These are phyloP conservation scores for Yponomeuta malinellus DNA, from an alignment of 2,888 invertebrate species.

Conservation along the genomic window DNA sequence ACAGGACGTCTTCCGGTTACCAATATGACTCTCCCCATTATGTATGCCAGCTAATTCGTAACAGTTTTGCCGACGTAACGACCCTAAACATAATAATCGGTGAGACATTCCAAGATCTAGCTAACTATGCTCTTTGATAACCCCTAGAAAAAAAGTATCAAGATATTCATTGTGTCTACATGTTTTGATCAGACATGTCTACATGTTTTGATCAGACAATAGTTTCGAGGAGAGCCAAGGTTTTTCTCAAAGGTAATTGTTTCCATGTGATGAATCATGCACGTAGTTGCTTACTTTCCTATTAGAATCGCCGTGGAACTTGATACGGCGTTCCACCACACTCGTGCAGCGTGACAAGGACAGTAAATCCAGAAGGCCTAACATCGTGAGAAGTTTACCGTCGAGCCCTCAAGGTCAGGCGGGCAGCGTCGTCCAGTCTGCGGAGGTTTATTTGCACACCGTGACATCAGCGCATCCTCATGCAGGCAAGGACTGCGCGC, in stretches of 20 bases:
- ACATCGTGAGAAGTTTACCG: slow-evolving; percentile 53
- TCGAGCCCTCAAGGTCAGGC: slow-evolving; percentile 47
- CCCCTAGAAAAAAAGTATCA: no score
- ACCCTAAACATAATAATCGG: neutral
- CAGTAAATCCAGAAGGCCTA: slow-evolving; percentile 3
- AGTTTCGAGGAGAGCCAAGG: no score
- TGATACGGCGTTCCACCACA: neutral
- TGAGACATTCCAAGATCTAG: no score
- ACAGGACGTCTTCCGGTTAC: slow-evolving; percentile 61
- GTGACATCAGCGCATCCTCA: slow-evolving; percentile 60
- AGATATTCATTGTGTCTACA: no score
- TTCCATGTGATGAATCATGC: no score
- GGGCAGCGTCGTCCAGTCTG: slow-evolving; percentile 64
- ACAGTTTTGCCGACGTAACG: neutral
- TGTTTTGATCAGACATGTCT: no score
- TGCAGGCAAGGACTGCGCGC: slow-evolving; percentile 47
- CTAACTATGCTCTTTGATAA: no score
- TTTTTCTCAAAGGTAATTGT: no score
- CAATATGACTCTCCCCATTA: slow-evolving; percentile 19
- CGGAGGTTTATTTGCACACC: slow-evolving; percentile 51
- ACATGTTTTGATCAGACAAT: no score
- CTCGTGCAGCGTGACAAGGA: neutral
- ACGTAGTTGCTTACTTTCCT: neutral
- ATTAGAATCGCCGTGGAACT: neutral
- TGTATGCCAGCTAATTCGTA: neutral